Evolutionary conservation across 2,888 invertebrate species (phyloP), one percentile per base, ranked within the genome.

Genomic region (Euspilapteryx auroguttella): DNA sequence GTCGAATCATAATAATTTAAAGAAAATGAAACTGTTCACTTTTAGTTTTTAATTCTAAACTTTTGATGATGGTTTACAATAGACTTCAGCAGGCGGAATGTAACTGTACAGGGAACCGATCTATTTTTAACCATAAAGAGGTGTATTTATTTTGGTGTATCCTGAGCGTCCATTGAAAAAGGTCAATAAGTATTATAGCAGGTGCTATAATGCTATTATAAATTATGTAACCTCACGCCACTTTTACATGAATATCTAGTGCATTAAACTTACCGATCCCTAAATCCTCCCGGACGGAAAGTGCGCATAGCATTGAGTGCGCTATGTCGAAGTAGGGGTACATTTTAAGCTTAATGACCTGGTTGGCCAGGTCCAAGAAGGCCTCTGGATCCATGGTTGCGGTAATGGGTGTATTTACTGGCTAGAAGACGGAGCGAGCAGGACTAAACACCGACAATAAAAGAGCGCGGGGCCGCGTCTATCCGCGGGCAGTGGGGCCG

Each of bases 321-420:
- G 97, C 97, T 50, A 97, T 88, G 66, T 99, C 98, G 75, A 99
- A 99, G 79, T 96, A 98, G 30, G 99, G 99, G 62, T 90, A 99
- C 97, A 99, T 98, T 82, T 98, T 96, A 45, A 98, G 80, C 75
- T 97, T 95, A 47, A 95, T 94, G 79, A 99, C 94, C 83, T 94
- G 93, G 78, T 96, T 96, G 79, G 98, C 97, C 82, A 97, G 85
- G 75, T 97, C 95, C 58, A 98, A 81, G 78, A 97, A 95, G 38
- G 94, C 88, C 80, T 94, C 94, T 62, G 94, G 92, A 85, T 94
- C 94, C 93, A 95, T 94, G 68, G 49, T 56, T 17, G 17, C 17
- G 17, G 5, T 17, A 6, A 6, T 5, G 5, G 17, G 8, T 17
- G 32, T 27, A 31, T 33, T 35, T 37, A 38, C 22, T 14, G n/a